Base-by-base conservation (phyloP, 23 tunicate species). In the Oikopleura dioica region DNA sequence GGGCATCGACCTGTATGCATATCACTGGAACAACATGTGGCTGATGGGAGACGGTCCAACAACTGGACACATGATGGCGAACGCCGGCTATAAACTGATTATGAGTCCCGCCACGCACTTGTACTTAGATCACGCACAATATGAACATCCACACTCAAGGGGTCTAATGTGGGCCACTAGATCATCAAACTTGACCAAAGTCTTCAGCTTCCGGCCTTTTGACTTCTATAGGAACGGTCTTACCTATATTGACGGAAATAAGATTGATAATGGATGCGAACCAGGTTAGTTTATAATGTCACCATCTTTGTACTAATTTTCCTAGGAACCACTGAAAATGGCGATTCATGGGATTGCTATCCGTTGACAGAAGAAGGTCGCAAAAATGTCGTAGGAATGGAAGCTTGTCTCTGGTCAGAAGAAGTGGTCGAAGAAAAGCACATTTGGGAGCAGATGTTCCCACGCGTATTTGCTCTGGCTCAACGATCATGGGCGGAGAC, bases 11-110 rank as follows among this genome's bases (percentile, higher is more conserved):
- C 33, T 63, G 26, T 12, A 23, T 31, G 72, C 32, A 24, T 63
- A 63, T 63, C 72, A 63, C 72, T 63, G 72, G 72, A 16, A 63
- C 26, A 63, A 63, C 26, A 23, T 23, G 29, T 63, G 72, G 72
- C 72, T 63, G 29, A 4, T 12, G 32, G 4, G 33, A 2, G 72
- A 63, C 33, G 5, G 5, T 2, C 72, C 72, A 2, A 63, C 72
- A 2, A 63, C 72, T 16, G 72, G 72, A 63, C 26, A 63, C 26
- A 63, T 9, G 16, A 44, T 44, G 21, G 29, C 72, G 30, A 16
- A 63, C 26, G 33, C 16, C 4, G 72, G 72, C 2, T 63, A 63
- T 28, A 31, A 63, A 12, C 30, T 63, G 72, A 28, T 63, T 16
- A 2, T 63, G 26, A 28, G 30, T 12, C 72, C 72, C 26, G 29